Evolutionary conservation across 2,888 invertebrate species (phyloP), one percentile per base, ranked within the genome.

Genomic region (Aleiodes testaceus): DNA sequence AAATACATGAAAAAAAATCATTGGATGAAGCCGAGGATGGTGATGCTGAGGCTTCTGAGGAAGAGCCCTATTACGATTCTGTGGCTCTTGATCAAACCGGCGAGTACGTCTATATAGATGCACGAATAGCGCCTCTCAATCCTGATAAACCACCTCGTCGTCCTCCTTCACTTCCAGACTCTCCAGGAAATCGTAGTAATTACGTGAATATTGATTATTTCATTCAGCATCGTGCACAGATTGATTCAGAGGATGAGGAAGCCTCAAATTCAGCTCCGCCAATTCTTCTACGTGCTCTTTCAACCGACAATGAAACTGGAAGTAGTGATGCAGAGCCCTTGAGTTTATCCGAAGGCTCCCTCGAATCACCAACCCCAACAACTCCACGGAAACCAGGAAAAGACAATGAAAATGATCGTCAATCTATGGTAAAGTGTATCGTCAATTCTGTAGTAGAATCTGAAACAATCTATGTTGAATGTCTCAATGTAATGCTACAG

Each of bases 121-220:
- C 93, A 70, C 92, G 92, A 87, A 88, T 88, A 79, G 85, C 82
- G 65, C 78, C 84, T 30, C 79, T 84, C 67, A 85, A 80, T 68
- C 67, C 61, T 70, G 74, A 36, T 4, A 63, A 80, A 69, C 85
- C 82, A 72, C 79, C 82, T 53, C 81, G 85, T 72, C 82, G 86
- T 82, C 89, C 76, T 83, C 91, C 79, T 81, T 91, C 88, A 75
- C 88, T 89, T 75, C 94, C 94, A 22, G 94, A 94, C 87, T 94
- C 94, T 44, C 94, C 94, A 67, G 93, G 94, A 81, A 91, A 91
- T 80, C 93, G 93, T 77, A 94, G 95, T 75, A 96, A 96, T 89
- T 96, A 96, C 88, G 96, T 96, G 87, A 96, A 96, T 88, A 96
- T 96, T 89, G 96, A 96, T 88, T 96, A 95, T 87, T 96, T 96